Evolutionary conservation across 2,797 vertebrate species (phyloP).

Genomic region (Naso thynnoides): DNA sequence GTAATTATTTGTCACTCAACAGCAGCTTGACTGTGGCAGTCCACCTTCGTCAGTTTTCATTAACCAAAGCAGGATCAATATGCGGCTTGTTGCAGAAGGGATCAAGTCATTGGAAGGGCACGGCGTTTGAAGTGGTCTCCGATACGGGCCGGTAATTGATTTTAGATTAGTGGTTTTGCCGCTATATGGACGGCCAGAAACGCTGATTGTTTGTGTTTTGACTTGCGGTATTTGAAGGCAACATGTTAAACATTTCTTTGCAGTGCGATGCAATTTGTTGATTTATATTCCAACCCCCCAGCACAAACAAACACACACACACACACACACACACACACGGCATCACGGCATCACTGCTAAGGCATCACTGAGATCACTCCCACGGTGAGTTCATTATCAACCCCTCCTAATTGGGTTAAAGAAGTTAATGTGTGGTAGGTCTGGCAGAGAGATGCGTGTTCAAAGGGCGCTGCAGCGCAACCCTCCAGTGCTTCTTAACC

Average conservation of each 20-base stretch:
- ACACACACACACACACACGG: not conserved
- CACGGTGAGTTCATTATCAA: conserved; percentile 78
- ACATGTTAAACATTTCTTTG: conserved; percentile 31
- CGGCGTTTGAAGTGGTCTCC: conserved; percentile 71
- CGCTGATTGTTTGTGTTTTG: too few relatives aligned
- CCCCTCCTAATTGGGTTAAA: conserved; percentile 82
- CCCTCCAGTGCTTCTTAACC: conserved; percentile 76
- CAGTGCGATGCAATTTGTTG: conserved; percentile 67
- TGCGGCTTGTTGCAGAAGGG: conserved; percentile 69
- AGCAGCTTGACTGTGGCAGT: conserved; percentile 40
- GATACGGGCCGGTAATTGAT: conserved; percentile 74
- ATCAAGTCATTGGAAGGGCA: conserved; percentile 69
- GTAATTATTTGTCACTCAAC: conserved; percentile 70
- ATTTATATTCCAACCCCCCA: conserved; percentile 50
- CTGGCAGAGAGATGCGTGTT: conserved; percentile 78
- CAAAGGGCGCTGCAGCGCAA: conserved; percentile 70
- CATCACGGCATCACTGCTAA: conserved; percentile 54
- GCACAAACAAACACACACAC: not conserved
- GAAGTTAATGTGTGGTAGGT: conserved; percentile 75
- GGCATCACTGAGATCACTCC: conserved; percentile 66
- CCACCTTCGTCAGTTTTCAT: conserved; percentile 72
- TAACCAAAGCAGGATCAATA: conserved; percentile 74
- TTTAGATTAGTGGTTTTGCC: conserved; percentile 72
- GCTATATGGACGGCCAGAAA: conserved; percentile 44
- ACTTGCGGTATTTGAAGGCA: conserved; percentile 25